Evolutionary conservation across 2,888 invertebrate species (phyloP).

Genomic region (Eupithecia insigniata): DNA sequence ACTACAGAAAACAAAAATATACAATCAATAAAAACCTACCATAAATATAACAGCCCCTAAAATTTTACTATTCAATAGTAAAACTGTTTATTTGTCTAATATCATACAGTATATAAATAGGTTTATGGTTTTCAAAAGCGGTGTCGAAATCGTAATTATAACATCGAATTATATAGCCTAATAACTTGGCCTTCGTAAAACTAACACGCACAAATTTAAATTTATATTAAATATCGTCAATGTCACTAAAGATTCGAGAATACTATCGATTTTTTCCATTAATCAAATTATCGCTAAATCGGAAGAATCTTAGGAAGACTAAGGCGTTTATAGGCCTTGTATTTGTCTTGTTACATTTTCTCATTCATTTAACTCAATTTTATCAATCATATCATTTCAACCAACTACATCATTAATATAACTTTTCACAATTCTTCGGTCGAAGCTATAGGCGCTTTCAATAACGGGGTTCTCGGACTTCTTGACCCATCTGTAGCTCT

Average conservation of each 20-base stretch:
- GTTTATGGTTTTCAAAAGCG: constrained; percentile 72
- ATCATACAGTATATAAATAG: constrained; percentile 67
- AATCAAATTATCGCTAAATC: constrained; percentile 16
- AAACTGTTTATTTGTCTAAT: constrained; percentile 69
- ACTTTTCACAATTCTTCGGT: constrained; percentile 80
- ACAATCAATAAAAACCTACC: constrained; percentile 70
- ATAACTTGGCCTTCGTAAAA: constrained; percentile 41
- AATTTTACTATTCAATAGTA: constrained; percentile 82
- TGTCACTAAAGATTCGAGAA: constrained; percentile 61
- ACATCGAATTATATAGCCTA: constrained; percentile 46
- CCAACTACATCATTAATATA: constrained; percentile 35
- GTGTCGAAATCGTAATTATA: constrained; percentile 70
- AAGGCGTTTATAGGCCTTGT: constrained; percentile 38
- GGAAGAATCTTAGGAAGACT: constrained; percentile 42
- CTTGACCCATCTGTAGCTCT: constrained; percentile 70
- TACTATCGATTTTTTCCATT: constrained; percentile 39
- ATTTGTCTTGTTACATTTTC: constrained; percentile 20
- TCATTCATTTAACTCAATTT: constrained; percentile 16
- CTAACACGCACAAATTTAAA: constrained; percentile 51
- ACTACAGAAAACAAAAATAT: constrained; percentile 75
- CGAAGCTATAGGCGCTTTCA: constrained; percentile 81
- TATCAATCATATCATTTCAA: constrained; percentile 35
- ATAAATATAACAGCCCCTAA: constrained; percentile 82
- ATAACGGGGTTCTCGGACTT: constrained; percentile 76
- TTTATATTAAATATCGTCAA: constrained; percentile 48